Evolutionary conservation across 2,797 vertebrate species (phyloP).

Genomic region (Sphenopsis melanotis): DNA sequence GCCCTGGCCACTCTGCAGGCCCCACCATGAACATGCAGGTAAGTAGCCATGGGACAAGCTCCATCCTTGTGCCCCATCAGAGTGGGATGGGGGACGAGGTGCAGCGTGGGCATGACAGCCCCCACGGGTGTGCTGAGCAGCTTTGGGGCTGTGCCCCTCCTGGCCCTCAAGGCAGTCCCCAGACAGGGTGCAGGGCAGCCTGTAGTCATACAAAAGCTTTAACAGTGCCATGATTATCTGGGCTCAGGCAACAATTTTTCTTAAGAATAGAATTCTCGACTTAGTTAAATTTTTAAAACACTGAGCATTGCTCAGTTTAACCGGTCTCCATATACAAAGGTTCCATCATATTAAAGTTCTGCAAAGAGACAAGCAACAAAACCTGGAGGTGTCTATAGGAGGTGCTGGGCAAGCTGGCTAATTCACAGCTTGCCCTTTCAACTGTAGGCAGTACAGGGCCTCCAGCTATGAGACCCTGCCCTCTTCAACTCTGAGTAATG

Average conservation of each 20-base stretch:
- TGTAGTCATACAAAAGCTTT: accelerated
- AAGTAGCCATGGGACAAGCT: accelerated
- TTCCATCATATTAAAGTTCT: neutral
- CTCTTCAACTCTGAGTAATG: neutral
- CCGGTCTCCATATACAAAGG: neutral
- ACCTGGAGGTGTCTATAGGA: accelerated
- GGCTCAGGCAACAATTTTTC: neutral
- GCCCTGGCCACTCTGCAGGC: accelerated
- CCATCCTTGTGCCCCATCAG: accelerated
- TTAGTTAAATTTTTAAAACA: neutral
- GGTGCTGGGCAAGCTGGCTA: neutral
- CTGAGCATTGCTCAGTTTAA: accelerated
- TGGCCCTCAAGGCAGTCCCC: neutral
- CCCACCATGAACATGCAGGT: accelerated
- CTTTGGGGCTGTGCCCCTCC: accelerated
- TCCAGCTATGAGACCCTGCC: neutral
- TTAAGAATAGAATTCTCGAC: neutral
- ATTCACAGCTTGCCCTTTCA: neutral
- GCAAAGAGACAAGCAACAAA: neutral
- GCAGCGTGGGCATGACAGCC: accelerated
- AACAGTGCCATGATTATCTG: neutral
- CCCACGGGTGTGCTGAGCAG: accelerated
- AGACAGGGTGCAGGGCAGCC: accelerated
- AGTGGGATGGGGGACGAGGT: accelerated
- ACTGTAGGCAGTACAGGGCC: accelerated